phyloP scores from a whole-genome alignment of 1,140 invertebrate genomes.

The Philaenus spumarius region DNA sequence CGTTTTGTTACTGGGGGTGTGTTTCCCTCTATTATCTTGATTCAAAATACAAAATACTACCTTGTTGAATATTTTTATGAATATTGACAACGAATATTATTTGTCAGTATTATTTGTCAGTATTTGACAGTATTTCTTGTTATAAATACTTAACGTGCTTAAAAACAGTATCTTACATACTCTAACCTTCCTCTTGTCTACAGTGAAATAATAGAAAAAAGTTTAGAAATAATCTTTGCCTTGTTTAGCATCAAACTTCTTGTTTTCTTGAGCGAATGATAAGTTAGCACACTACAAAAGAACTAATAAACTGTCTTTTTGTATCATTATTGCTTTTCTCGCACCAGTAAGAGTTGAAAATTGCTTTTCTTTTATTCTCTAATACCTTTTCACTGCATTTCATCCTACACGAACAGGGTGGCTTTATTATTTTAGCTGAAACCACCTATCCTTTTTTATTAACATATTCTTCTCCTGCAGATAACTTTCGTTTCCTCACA shows the following conservation, averaged over 20 bases:
- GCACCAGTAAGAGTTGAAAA: neutral
- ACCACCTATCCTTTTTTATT: neutral
- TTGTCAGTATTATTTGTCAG: no score
- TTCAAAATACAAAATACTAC: constrained; percentile 14
- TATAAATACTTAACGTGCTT: constrained; percentile 13
- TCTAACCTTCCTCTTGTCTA: neutral
- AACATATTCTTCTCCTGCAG: neutral
- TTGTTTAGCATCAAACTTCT: neutral
- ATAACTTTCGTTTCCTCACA: neutral
- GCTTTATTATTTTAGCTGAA: neutral
- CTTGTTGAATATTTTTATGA: constrained; percentile 18
- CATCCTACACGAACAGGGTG: neutral
- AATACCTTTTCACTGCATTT: neutral
- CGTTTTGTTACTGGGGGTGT: constrained; percentile 15
- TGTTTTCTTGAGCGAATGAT: neutral
- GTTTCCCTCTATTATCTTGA: constrained; percentile 13
- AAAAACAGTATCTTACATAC: constrained; percentile 19
- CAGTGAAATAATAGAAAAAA: constrained; percentile 13
- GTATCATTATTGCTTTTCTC: neutral
- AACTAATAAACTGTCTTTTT: no score
- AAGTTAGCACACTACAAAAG: no score
- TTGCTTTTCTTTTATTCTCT: neutral
- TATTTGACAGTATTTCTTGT: no score
- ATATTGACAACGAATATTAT: constrained; percentile 19
- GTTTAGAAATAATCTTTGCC: constrained; percentile 8